Evolutionary conservation across 2,113 vertebrate genomes (phyloP).

Genomic region (Herpailurus yagouaroundi): DNA sequence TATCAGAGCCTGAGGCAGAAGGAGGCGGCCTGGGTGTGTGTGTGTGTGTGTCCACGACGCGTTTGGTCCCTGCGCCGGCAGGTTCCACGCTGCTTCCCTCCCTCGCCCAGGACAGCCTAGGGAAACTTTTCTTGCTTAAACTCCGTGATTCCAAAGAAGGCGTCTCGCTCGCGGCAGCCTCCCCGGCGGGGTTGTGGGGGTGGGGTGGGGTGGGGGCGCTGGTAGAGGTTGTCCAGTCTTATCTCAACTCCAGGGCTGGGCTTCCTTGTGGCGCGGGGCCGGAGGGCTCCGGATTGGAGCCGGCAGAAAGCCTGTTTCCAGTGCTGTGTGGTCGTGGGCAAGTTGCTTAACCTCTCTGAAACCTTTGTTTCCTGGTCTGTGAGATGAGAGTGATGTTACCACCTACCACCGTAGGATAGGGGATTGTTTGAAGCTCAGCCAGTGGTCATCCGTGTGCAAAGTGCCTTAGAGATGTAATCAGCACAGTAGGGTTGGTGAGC

Average conservation of each 20-base stretch:
- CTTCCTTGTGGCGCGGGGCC: not conserved
- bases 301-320: not conserved
- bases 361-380: not conserved
- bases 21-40: not conserved
- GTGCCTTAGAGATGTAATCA: not conserved
- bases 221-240: not conserved
- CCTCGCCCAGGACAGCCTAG: not conserved
- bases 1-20: not conserved
- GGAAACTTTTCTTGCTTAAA: constrained; percentile 61
- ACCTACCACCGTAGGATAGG: accelerated
- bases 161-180: not conserved
- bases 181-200: not conserved
- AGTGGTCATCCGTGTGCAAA: accelerated
- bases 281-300: not conserved
- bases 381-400: not conserved
- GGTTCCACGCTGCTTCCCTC: not conserved
- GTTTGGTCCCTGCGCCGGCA: accelerated
- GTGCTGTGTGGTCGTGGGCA: not conserved
- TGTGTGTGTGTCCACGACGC: not conserved
- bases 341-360: not conserved
- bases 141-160: not conserved
- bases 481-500: accelerated
- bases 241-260: too few relatives aligned
- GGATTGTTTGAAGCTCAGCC: not conserved
- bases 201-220: too few relatives aligned